Base-by-base conservation (phyloP, 2,113 vertebrate species). In the Egretta garzetta region DNA sequence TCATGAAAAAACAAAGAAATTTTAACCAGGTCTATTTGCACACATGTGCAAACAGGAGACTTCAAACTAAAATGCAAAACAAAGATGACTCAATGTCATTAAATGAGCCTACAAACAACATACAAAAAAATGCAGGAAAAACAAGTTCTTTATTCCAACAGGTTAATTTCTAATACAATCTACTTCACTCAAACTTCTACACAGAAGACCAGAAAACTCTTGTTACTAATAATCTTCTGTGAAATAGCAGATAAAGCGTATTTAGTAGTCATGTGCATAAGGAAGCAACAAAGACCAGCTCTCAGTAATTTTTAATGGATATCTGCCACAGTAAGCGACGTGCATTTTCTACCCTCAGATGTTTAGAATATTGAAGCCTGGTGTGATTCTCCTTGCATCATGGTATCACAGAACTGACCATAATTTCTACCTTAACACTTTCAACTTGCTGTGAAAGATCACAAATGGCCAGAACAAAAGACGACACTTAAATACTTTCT, bases 331-430 rank as follows among this genome's bases (percentile, higher is more conserved):
- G 4, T 56, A 80, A 72, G 28, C 35, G 7, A 63, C 6, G 9
- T 1, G 3, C 5, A 39, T 63, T 37, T 86, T 76, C 33, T 33
- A 19, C 15, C 24, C 32, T 59, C 33, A 60, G 33, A 14, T 45
- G 8, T 47, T 76, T 56, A 81, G 12, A 64, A 41, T 33, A 53
- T 27, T 39, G 43, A 21, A 88, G 22, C 7, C 32, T 55, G 2
- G 6, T 35, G 28, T 28, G 53, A 66, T 43, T 45, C 32, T 43
- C 14, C 15, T 28, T 30, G 14, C 27, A 32, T 5, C 8, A 3
- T 2, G 9, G 21, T 16, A 59, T 28, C 30, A 32, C 45, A 86
- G 52, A 83, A 5, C 24, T 14, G 49, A 86, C 47, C 0, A 0
- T n/a, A 80, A 84, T 14, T 72, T 76, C 59, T 14, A 5, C 18